Evolutionary conservation across 2,113 vertebrate genomes (phyloP), one percentile per base, ranked within the genome.

Genomic region (Heterotilapia buettikoferi): DNA sequence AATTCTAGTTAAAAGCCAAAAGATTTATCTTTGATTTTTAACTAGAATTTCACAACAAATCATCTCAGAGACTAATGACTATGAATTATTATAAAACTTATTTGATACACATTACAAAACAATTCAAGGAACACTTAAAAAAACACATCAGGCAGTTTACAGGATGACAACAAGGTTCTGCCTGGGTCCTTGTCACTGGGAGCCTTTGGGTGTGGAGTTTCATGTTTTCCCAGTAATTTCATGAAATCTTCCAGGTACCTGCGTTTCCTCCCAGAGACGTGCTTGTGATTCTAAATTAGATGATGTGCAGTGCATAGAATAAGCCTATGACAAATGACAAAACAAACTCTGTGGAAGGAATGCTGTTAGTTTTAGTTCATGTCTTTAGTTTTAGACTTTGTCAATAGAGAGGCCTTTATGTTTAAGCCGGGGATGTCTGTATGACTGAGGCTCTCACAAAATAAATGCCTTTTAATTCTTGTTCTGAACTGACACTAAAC

Each of bases 171-270:
- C 66, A 16, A 1, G 38, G 5, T 71, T 71, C 12, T 43, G 31
- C 16, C 33, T 66, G 66, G n/a, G 66, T 71, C 66, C 66, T 71
- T 5, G 66, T 71, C 66, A 43, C 7, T 43, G 36, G 66, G 66
- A 40, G 63, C 33, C 11, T 40, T 68, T 40, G 63, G 19, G 59
- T 57, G 24, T 57, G 24, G 24, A 26, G 54, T 57, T 57, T 57
- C 24, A 8, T 61, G 26, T 31, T 61, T 21, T 19, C 29, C 26
- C 16, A 10, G 3, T 36, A 63, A 19, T 11, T 71, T 13, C 36
- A 24, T 71, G 66, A 24, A 71, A 14, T 71, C 66, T 71, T 14
- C 5, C 36, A 40, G 66, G 36, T 43, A 9, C 36, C 63, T 24
- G 36, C 0, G 11, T 40, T 9, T 71, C 19, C 36, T 24, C n/a